Evolutionary conservation across 2,113 vertebrate species (phyloP).

Genomic region (Lethenteron reissneri): DNA sequence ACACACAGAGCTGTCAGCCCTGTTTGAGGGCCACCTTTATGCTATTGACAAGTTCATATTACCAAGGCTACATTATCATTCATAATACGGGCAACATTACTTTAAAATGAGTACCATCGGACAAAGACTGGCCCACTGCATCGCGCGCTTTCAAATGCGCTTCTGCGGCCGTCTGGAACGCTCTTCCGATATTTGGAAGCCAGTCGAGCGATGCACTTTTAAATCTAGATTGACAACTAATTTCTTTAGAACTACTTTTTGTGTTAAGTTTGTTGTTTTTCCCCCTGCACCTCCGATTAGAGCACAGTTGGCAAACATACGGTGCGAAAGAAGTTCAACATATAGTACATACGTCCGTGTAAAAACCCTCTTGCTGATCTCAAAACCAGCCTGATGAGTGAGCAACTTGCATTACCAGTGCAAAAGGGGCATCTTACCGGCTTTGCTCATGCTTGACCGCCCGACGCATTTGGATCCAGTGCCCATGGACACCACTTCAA

Average conservation of each 20-base stretch:
- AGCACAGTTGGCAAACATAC: not conserved
- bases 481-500: constrained; percentile 63
- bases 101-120: not conserved
- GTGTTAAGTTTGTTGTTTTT: not conserved
- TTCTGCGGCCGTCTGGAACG: too few species aligned
- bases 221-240: too few species aligned
- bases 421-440: constrained; percentile 30
- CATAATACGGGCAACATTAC: not conserved
- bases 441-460: constrained; percentile 42
- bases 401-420: not conserved
- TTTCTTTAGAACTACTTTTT: too few species aligned
- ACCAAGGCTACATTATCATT: not conserved
- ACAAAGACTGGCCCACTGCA: not conserved
- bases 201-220: too few species aligned
- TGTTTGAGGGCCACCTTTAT: not conserved
- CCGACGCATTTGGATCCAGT: constrained; percentile 92
- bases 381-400: too few species aligned
- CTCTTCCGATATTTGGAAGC: too few species aligned
- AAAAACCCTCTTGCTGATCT: too few species aligned
- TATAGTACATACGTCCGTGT: not conserved
- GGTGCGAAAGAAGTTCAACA: not conserved
- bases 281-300: not conserved
- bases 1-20: not conserved
- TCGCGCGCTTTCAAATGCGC: too few species aligned
- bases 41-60: not conserved